phyloP scores from a whole-genome alignment of 2,797 vertebrate species.

The Heteromormyrus szaboi region DNA sequence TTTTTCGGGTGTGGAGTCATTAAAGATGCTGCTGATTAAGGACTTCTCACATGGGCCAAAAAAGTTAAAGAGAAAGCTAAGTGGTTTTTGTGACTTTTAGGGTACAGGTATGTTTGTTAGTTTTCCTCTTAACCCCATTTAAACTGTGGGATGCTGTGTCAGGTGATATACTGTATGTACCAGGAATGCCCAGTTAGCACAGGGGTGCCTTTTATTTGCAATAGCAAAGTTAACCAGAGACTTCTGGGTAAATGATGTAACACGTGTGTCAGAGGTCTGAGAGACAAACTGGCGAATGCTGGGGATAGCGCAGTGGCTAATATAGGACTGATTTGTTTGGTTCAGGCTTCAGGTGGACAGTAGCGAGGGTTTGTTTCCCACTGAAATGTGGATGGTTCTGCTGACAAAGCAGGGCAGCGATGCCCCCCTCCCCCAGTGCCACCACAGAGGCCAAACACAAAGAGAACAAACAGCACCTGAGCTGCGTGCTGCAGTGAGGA shows the following conservation, averaged over 20 bases:
- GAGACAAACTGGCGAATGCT: background rate
- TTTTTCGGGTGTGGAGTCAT: background rate
- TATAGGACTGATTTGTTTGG: background rate
- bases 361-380: background rate
- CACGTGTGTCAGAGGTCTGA: background rate
- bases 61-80: background rate
- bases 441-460: constrained; percentile 14
- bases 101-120: background rate
- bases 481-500: background rate
- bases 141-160: background rate
- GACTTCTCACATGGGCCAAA: background rate
- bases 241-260: background rate
- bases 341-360: background rate
- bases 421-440: background rate
- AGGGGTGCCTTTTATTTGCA: background rate
- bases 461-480: background rate
- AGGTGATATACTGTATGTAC: background rate
- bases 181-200: background rate
- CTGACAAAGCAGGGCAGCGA: background rate
- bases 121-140: background rate
- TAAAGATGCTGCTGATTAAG: background rate
- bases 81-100: background rate
- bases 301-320: background rate
- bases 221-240: background rate
- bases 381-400: background rate